Percentiles rank a stretch among this genome's conserved stretches.
Conservation (phyloP, 2,888 invertebrate genomes). For the Acanthoscelides obtectus region DNA sequence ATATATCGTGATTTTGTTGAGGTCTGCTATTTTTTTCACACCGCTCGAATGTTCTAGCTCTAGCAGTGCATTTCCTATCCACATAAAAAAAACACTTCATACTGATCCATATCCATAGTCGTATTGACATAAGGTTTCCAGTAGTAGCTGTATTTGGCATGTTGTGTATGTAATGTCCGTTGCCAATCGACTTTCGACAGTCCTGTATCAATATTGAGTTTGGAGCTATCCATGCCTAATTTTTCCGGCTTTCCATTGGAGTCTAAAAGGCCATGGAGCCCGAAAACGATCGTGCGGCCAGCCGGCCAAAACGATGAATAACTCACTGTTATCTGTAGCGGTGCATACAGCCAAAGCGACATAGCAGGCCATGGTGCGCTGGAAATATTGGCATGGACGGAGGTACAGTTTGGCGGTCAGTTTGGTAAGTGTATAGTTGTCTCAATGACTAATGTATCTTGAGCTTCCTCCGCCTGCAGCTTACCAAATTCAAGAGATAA, state of each 20-base stretch:
- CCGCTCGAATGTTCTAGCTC: too few relatives aligned
- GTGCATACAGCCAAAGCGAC: neutral
- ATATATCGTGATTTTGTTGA: too few relatives aligned
- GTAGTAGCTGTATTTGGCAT: neutral
- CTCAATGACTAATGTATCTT: neutral
- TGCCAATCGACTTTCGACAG: neutral
- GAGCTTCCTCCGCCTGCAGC: too few relatives aligned
- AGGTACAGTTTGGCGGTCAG: neutral
- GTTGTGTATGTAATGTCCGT: neutral
- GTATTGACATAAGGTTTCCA: neutral
- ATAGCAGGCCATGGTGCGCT: neutral
- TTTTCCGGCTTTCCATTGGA: neutral
- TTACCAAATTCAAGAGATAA: too few relatives aligned
- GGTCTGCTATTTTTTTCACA: too few relatives aligned
- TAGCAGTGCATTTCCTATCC: too few relatives aligned
- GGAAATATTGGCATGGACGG: neutral
- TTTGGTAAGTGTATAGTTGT: too few relatives aligned
- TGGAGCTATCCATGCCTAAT: neutral
- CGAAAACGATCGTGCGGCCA: neutral
- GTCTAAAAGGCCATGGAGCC: neutral
- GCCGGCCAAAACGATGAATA: neutral
- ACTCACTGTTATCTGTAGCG: neutral
- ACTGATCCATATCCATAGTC: neutral
- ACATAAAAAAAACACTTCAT: too few relatives aligned
- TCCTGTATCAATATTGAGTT: neutral